Evolutionary conservation across 2,113 vertebrate genomes (phyloP), one percentile per base, ranked within the genome.

Genomic region (Grus americana): DNA sequence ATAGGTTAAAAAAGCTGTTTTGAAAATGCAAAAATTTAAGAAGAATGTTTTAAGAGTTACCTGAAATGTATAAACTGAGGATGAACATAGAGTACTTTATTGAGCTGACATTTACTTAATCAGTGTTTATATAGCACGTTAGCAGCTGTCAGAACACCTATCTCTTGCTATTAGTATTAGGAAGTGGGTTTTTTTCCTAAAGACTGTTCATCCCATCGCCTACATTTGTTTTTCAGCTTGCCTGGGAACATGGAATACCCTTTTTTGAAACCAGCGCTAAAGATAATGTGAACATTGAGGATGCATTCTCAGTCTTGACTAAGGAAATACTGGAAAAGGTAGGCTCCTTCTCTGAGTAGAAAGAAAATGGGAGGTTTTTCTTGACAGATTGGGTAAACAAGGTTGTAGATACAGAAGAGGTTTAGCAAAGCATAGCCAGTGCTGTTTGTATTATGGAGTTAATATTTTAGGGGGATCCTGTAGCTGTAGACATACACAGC

Each of bases 191-290:
- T 74, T 71, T 85, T 67, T 40, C 47, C 23, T 71, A 3, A 84
- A 68, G 46, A 63, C 40, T 82, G 13, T 80, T 89, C n/a, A 90
- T 80, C 54, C 21, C 10, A 34, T 94, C 94, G 54, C 70, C 49
- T 88, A 4, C 58, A 14, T 94, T 89, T 95, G 38, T 96, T 97
- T 97, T 97, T 68, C 97, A 98, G 98, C 96, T 98, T 93, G 98
- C 98, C 79, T 98, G 97, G 98, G 98, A 98, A 75, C 95, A 96
- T 46, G 98, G 97, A 74, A 96, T 98, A 93, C 97, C 95, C 26
- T 98, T 98, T 95, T 98, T 97, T 97, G 98, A 98, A 90, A 98
- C 98, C 65, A 98, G 98, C 86, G 98, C 98, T 84, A 98, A 97
- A 91, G 92, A 98, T 72, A 97, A 98, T 20, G 92, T 98, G 88